phyloP scores from a whole-genome alignment of 2,888 invertebrate genomes.

The Seira musarum region DNA sequence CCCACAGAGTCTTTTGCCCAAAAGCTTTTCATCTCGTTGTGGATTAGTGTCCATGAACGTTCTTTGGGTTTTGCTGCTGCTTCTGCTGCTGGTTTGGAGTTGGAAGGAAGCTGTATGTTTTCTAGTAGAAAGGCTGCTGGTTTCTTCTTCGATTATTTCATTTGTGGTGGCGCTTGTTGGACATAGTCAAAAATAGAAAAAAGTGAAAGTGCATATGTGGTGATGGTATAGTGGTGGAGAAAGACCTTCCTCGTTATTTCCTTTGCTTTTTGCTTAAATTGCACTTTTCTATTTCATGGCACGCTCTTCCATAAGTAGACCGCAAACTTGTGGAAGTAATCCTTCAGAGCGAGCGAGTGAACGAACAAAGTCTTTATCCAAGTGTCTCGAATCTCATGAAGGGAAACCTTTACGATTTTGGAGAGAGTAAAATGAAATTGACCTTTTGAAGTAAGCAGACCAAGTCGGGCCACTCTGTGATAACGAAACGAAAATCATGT shows the following conservation, averaged over 20 bases:
- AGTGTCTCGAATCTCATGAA: not conserved
- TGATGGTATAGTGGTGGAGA: not conserved
- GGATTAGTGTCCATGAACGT: not conserved
- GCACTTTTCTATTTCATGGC: not conserved
- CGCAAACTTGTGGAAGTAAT: slow-evolving; percentile 35
- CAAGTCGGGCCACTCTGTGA: no score
- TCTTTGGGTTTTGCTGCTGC: not conserved
- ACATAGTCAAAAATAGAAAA: no score
- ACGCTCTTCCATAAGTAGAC: slow-evolving; percentile 9
- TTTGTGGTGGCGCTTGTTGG: not conserved
- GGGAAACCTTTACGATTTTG: not conserved
- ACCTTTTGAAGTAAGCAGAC: no score
- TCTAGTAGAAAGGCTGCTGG: no score
- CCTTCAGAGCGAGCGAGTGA: slow-evolving; percentile 10
- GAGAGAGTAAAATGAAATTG: not conserved
- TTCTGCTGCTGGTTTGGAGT: not conserved
- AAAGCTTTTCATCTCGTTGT: not conserved
- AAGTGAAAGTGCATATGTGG: not conserved
- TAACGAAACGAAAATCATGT: no score
- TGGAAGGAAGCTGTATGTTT: not conserved
- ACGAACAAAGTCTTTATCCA: no score
- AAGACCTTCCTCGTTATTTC: not conserved
- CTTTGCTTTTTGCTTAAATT: not conserved
- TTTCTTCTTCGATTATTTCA: not conserved
- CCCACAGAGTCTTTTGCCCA: slow-evolving; percentile 34